Percentiles rank a stretch among this genome's conserved stretches.
Conservation (phyloP, 2,113 vertebrate species). For the Centropus unirufus region DNA sequence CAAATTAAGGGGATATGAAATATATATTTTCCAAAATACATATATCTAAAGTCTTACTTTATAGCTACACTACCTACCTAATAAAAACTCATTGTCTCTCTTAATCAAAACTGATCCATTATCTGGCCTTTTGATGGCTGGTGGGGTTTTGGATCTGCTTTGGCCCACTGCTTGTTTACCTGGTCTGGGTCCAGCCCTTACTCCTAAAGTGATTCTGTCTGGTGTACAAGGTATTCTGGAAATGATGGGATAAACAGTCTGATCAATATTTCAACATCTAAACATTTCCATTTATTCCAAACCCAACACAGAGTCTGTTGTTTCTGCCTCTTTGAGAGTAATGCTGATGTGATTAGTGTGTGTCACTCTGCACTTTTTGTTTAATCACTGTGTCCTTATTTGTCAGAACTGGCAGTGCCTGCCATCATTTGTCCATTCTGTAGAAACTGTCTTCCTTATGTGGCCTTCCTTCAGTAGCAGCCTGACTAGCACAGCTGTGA, state of each 20-base stretch:
- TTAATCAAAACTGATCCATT: not conserved
- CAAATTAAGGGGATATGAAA: not conserved
- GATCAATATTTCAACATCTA: not conserved
- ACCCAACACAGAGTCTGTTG: not conserved
- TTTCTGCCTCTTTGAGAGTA: not conserved
- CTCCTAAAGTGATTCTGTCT: not conserved
- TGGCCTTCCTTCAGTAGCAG: not conserved
- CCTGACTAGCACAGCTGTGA: rapidly evolving
- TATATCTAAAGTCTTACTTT: not conserved
- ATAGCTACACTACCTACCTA: not conserved
- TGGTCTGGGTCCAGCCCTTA: not conserved
- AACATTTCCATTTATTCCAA: not conserved
- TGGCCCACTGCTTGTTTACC: not conserved
- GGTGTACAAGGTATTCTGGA: not conserved
- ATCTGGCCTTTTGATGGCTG: too few relatives aligned
- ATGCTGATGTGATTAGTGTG: not conserved
- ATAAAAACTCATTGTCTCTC: not conserved
- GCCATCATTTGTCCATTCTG: too few relatives aligned
- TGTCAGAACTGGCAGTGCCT: not conserved
- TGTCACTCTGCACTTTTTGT: not conserved
- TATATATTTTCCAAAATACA: not conserved
- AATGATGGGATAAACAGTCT: not conserved
- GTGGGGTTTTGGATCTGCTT: too few relatives aligned
- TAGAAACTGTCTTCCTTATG: not conserved
- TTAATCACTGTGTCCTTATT: not conserved